Conservation (phyloP, 1,140 invertebrate species). For the Cydia splendana region DNA sequence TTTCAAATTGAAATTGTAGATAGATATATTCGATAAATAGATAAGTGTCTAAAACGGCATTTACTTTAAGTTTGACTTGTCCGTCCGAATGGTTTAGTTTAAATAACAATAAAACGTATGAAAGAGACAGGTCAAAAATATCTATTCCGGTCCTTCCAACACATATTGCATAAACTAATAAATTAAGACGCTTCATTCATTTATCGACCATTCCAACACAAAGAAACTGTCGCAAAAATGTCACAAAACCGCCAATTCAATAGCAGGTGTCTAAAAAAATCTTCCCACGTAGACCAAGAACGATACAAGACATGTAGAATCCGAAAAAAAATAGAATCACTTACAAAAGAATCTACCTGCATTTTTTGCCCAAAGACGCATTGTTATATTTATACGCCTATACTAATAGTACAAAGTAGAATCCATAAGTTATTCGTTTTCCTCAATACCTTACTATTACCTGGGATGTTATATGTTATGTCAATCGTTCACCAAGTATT, state of each 20-base stretch:
- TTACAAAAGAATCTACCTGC: constrained; percentile 34
- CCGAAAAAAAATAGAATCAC: constrained; percentile 27
- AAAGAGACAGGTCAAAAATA: constrained; percentile 10
- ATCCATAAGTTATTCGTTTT: constrained; percentile 24
- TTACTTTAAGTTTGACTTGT: neutral
- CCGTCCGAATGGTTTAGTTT: neutral
- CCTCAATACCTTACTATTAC: constrained; percentile 16
- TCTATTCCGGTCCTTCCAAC: neutral
- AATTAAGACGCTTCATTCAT: neutral
- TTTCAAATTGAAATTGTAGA: neutral
- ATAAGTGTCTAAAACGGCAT: neutral
- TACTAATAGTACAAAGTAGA: neutral
- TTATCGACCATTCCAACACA: neutral
- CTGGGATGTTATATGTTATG: neutral
- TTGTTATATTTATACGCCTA: constrained; percentile 22
- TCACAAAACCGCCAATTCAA: constrained; percentile 11
- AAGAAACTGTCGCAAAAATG: constrained; percentile 18
- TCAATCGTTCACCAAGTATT: neutral
- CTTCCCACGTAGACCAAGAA: constrained; percentile 41
- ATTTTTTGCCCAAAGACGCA: neutral
- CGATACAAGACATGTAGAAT: constrained; percentile 27
- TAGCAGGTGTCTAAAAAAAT: constrained; percentile 35
- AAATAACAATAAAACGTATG: neutral
- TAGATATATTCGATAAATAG: no score
- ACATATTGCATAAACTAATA: constrained; percentile 27